Base-by-base conservation (phyloP, 2,888 invertebrate species). In the Lacanobia oleracea region DNA sequence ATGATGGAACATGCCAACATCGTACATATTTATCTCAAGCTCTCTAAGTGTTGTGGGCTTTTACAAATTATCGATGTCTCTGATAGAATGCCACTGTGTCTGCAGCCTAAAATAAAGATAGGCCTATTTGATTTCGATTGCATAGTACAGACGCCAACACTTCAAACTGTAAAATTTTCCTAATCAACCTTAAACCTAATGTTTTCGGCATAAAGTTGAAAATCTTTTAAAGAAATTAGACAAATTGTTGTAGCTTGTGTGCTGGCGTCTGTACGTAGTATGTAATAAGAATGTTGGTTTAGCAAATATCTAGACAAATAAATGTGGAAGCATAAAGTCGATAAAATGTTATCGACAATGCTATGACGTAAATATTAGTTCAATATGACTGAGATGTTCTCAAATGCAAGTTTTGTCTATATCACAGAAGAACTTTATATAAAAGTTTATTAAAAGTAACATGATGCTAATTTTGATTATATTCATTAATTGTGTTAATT, bases 331-430 rank as follows among this genome's bases (percentile, higher is more conserved):
- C 21, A 37, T 18, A 21, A 51, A 18, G 18, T 50, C 50, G 21
- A 43, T 50, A 16, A 7, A 0, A 4, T 21, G 40, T 48, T 40
- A 48, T 70, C 37, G 10, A 43, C 27, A 48, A 57, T 74, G 33
- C 37, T 27, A 43, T 50, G 48, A 74, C 40, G 59, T 69, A 66
- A 75, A 0, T 21, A 21, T 33, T 14, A 37, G 18, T 40, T 16
- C 14, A 57, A 18, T 40, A 14, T 23, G 48, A 9, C 27, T 61
- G 61, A 78, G 61, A 40, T 62, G 27, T 62, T 53, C 56, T 48
- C 61, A 43, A 68, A 60, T 18, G 53, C 40, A 62, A 12, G n/a
- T 21, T 51, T 48, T 54, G 59, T 53, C 33, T 27, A 7, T 8
- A 48, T 14, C 18, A 53, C 33, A 10, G 12, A n/a, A n/a, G n/a